Base-by-base conservation (phyloP, 2,113 vertebrate species). In the Nematolebias whitei region DNA sequence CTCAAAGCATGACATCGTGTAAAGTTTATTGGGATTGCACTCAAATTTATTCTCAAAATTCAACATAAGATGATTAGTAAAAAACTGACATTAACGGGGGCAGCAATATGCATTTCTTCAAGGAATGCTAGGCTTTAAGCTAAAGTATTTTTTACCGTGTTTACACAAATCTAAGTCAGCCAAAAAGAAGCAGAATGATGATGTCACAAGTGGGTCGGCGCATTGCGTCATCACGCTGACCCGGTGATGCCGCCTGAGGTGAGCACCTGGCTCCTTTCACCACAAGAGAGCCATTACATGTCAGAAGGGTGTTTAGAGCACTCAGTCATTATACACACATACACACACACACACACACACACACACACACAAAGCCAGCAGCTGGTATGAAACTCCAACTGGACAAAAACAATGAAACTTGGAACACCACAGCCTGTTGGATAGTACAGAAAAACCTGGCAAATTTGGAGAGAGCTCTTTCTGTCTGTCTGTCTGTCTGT, bases 181-280 rank as follows among this genome's bases (percentile, higher is more conserved):
- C 14, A 32, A 41, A 32, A 41, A 74, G 61, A 76, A 54, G 59
- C 2, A 57, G 44, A 45, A 39, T 9, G 24, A 76, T 85, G 85
- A 91, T 89, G 88, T 89, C 84, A 89, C 75, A 76, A 80, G 62
- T 51, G 23, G 65, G 62, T 13, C 51, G 29, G 71, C 79, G 80
- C 78, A 63, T 75, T 67, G 45, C 84, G 79, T 79, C 82, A 56
- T 79, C 53, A 51, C 20, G 68, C 69, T 72, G 76, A 79, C 76
- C 68, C 2, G 29, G 63, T 70, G 76, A 70, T 82, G 81, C 72
- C 58, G 75, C 87, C 86, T 78, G 83, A 41, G 51, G 85, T 81
- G 82, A 83, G 79, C 87, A 90, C 86, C 85, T 90, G 87, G 86
- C 69, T 84, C 81, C 73, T 85, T 87, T 85, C 85, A 86, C 80